Percentiles rank a stretch among this genome's conserved stretches.
phyloP scores from a whole-genome alignment of 2,797 vertebrate species.

The Thunnus albacares region DNA sequence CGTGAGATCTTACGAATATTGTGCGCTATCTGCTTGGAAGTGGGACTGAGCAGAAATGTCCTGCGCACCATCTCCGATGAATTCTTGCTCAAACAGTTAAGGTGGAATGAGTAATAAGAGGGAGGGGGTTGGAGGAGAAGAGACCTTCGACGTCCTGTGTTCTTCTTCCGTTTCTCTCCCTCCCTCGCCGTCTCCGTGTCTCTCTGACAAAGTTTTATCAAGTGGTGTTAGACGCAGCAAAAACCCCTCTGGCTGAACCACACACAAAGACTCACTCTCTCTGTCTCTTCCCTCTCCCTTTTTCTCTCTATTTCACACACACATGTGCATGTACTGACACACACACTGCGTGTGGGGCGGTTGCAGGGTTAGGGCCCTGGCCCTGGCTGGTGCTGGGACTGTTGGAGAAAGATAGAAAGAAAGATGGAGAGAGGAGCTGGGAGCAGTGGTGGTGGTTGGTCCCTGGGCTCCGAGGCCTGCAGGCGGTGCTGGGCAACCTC shows the following conservation, averaged over 20 bases:
- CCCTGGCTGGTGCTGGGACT: constrained; percentile 82
- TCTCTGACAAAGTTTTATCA: constrained; percentile 87
- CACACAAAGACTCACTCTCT: constrained; percentile 76
- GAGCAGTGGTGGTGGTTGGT: constrained; percentile 79
- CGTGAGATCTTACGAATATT: constrained; percentile 75
- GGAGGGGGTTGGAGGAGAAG: constrained; percentile 58
- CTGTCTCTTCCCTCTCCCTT: constrained; percentile 56
- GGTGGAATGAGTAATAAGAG: constrained; percentile 79
- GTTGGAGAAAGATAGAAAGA: constrained; percentile 78
- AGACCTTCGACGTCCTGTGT: constrained; percentile 78
- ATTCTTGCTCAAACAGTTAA: constrained; percentile 78
- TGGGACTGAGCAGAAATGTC: constrained; percentile 64
- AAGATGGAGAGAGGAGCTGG: constrained; percentile 78
- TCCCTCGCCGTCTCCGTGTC: constrained; percentile 63
- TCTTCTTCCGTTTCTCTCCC: constrained; percentile 68
- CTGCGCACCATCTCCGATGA: constrained; percentile 58
- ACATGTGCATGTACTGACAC: constrained; percentile 63
- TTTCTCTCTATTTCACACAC: constrained; percentile 58
- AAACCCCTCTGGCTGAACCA: constrained; percentile 84
- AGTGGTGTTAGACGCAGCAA: constrained; percentile 79
- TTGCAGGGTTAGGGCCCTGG: constrained; percentile 78
- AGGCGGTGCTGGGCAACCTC: constrained; percentile 87
- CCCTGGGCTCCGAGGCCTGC: constrained; percentile 84
- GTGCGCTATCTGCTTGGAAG: constrained; percentile 67
- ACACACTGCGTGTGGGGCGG: constrained; percentile 75